Evolutionary conservation across 2,888 invertebrate species (phyloP), one percentile per base, ranked within the genome.

Genomic region (Leuctra nigra): DNA sequence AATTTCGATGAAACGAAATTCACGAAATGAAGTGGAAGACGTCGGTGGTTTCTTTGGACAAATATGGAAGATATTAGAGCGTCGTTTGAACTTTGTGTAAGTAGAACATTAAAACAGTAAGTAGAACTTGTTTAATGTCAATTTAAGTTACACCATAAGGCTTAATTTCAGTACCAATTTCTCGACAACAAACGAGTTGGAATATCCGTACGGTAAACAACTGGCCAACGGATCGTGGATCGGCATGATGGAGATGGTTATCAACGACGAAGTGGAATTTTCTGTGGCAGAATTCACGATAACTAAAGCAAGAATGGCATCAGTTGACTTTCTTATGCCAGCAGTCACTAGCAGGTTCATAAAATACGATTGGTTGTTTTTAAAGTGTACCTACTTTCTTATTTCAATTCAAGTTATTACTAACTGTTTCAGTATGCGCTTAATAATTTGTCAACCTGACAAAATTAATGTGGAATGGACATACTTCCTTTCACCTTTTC

Each of bases 401-500:
- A 7, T 6, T 6, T 29, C 29, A 29, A 6, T 7, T 7, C 29
- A 29, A 7, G 29, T 29, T 29, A n/a, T n/a, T n/a, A n/a, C 29
- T 11, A 6, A 29, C 11, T 29, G 6, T 29, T 29, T 29, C 29
- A 29, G 29, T 29, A 7, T 29, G 29, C 7, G 7, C 7, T 29
- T 29, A 11, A 7, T 29, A 7, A 29, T 29, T 11, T 11, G 29
- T 29, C 29, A 29, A 29, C 29, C 29, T 11, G 29, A 29, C 29
- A 11, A 6, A 29, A 29, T 29, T 7, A 29, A 6, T 7, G 29
- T 29, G 29, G 29, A 7, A 7, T 55, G 55, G 55, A 50, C 29
- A 13, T 16, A 18, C 7, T 47, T 55, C 29, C 35, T 55, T 2
- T 20, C 33, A n/a, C 55, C 55, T 9, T 55, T 55, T 36, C 33